These are phyloP conservation scores for Oscheius sp. DNA, from an alignment of 2,888 invertebrate species.

Conservation along the genomic window DNA sequence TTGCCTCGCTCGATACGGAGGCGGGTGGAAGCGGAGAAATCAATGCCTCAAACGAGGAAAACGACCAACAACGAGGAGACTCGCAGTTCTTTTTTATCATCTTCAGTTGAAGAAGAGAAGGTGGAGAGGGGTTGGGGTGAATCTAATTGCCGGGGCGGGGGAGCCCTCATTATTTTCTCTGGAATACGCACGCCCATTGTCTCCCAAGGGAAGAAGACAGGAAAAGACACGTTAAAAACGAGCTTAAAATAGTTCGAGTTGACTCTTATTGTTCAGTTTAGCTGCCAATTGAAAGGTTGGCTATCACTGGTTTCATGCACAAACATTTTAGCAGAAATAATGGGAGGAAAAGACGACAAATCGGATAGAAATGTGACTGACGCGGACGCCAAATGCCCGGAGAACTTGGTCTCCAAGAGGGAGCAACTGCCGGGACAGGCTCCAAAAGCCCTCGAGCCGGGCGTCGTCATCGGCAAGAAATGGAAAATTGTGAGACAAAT, in stretches of 20 bases:
- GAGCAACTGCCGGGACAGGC: not conserved
- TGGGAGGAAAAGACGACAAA: too few relatives aligned
- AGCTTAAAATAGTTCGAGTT: too few relatives aligned
- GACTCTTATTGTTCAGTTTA: too few relatives aligned
- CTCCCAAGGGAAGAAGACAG: not conserved
- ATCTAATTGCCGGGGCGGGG: not conserved
- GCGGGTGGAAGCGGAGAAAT: constrained; percentile 35
- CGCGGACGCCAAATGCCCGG: constrained; percentile 47
- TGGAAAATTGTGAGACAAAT: constrained; percentile 51
- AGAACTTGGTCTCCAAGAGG: constrained; percentile 7
- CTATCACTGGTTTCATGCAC: too few relatives aligned
- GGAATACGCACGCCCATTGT: not conserved
- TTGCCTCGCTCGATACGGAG: constrained; percentile 32
- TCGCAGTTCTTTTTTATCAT: not conserved
- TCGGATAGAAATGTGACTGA: constrained; percentile 37
- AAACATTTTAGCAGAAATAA: too few relatives aligned
- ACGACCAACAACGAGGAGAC: constrained; percentile 5
- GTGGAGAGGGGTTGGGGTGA: not conserved
- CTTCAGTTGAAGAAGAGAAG: not conserved
- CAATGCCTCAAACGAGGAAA: constrained; percentile 34
- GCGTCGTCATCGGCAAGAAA: constrained; percentile 45
- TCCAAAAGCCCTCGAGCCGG: constrained; percentile 33
- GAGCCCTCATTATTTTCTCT: not conserved
- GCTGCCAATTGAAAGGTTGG: too few relatives aligned
- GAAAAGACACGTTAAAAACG: not conserved